These are phyloP conservation scores for Malthinus flaveolus DNA, from an alignment of 2,888 invertebrate species.

Conservation along the genomic window DNA sequence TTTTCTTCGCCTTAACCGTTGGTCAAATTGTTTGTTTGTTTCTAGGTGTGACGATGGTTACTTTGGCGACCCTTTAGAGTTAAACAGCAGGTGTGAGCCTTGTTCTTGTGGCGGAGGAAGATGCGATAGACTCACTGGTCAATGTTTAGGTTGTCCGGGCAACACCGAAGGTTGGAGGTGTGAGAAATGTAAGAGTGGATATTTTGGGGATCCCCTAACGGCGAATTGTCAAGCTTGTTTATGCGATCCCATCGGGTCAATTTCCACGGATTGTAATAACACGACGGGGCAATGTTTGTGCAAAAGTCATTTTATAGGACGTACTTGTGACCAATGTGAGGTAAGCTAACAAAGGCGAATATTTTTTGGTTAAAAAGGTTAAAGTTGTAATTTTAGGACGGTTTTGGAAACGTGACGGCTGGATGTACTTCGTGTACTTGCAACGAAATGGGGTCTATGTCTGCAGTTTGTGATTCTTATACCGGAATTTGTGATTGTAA, in stretches of 20 bases:
- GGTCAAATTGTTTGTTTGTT: too few relatives aligned
- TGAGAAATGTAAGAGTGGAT: constrained; percentile 68
- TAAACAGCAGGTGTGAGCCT: constrained; percentile 72
- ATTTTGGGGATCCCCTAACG: constrained; percentile 66
- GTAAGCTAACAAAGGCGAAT: constrained; percentile 43
- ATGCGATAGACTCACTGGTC: constrained; percentile 82
- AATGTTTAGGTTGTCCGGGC: constrained; percentile 81
- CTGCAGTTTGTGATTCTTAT: constrained; percentile 70
- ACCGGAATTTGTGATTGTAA: constrained; percentile 83
- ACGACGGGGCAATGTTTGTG: constrained; percentile 78
- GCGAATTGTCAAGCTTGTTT: constrained; percentile 73
- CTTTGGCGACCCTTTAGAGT: constrained; percentile 77
- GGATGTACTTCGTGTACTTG: constrained; percentile 85
- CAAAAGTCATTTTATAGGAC: constrained; percentile 69
- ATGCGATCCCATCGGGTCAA: constrained; percentile 77
- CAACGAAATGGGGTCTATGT: constrained; percentile 67
- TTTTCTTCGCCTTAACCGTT: constrained; percentile 1
- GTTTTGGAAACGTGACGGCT: constrained; percentile 74
- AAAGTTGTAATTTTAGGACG: constrained; percentile 57
- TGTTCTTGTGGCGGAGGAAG: constrained; percentile 88
- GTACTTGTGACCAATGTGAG: constrained; percentile 71
- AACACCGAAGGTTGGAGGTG: constrained; percentile 75
- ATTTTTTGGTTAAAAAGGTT: neutral
- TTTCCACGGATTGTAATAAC: constrained; percentile 70
- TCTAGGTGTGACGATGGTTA: constrained; percentile 79